Percentiles rank a stretch among this genome's conserved stretches.
These are phyloP conservation scores for Grammomys dolichurus DNA, from an alignment of 2,113 vertebrate genomes.

Conservation along the genomic window DNA sequence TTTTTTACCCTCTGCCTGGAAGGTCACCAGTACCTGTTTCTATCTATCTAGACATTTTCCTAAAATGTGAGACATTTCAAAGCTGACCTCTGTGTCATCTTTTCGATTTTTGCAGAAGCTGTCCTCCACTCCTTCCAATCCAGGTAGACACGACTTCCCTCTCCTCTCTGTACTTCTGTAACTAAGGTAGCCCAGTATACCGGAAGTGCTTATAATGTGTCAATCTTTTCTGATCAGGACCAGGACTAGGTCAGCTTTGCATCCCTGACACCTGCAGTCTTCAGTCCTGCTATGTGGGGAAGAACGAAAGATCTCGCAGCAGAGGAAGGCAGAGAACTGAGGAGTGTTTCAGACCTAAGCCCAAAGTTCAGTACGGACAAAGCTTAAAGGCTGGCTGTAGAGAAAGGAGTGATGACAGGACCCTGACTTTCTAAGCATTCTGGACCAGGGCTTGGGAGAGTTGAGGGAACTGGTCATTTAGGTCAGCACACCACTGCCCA, in stretches of 20 bases:
- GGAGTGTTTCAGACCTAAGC: not conserved
- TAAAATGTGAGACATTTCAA: not conserved
- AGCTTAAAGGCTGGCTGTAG: not conserved
- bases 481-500: slow-evolving; percentile 69
- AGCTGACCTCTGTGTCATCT: not conserved
- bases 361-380: not conserved
- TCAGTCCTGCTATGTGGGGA: not conserved
- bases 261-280: not conserved
- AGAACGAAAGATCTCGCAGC: not conserved
- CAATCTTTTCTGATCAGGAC: not conserved
- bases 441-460: slow-evolving; percentile 44
- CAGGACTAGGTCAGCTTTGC: not conserved
- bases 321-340: not conserved
- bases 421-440: slow-evolving; percentile 76
- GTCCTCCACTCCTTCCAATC: not conserved
- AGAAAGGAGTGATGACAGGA: slow-evolving; percentile 2
- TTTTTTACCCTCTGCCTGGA: not conserved
- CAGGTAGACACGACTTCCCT: not conserved
- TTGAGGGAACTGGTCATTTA: slow-evolving; percentile 61
- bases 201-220: not conserved
- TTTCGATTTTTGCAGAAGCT: not conserved
- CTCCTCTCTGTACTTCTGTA: not conserved
- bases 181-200: too few relatives aligned
- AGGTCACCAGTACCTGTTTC: not conserved
- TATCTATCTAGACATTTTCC: not conserved